Base-by-base conservation (phyloP, 2,797 vertebrate genomes). In the Ptychadena robeensis region DNA sequence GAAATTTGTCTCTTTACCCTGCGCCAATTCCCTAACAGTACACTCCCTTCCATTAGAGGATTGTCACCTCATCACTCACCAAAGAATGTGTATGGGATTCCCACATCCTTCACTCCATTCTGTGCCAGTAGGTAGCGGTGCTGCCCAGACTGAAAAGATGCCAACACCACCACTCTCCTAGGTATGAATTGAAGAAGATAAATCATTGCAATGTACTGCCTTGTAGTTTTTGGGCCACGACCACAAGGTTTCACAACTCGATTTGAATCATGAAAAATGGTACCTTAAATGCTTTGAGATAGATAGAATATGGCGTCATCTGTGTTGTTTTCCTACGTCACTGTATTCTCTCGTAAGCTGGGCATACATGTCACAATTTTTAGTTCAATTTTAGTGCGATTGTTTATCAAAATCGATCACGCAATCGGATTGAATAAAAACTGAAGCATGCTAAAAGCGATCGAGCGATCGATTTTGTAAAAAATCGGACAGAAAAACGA, bases 31-130 rank as follows among this genome's bases (percentile, higher is more conserved):
- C 71, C 53, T 70, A 75, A 76, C 70, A 85, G 82, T 80, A 80
- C 82, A 85, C 78, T 85, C 82, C 82, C 82, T 85, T 85, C 82
- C 53, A 85, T 85, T 79, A 85, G 78, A 85, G 78, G 71, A 85
- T 84, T 66, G 68, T 84, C 82, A 84, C 82, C 77, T 84, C 82
- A 84, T 84, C 77, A 84, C 28, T 80, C 74, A 73, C 64, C 68
- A n/a, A 84, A 80, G 82, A 80, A 84, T 84, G 75, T 84, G 68
- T 40, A 74, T 84, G 82, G 82, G 76, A 84, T 84, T 84, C 82
- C 82, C 82, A 80, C 82, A 84, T 80, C 82, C 82, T 59, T 83
- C 25, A 37, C 27, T 79, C 61, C 40, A 68, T 79, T 63, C 35
- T 69, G 77, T 80, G 76, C 82, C 77, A 84, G 82, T 75, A 84